Base-by-base conservation (phyloP, 1,140 invertebrate genomes). In the Sweltsa coloradensis region DNA sequence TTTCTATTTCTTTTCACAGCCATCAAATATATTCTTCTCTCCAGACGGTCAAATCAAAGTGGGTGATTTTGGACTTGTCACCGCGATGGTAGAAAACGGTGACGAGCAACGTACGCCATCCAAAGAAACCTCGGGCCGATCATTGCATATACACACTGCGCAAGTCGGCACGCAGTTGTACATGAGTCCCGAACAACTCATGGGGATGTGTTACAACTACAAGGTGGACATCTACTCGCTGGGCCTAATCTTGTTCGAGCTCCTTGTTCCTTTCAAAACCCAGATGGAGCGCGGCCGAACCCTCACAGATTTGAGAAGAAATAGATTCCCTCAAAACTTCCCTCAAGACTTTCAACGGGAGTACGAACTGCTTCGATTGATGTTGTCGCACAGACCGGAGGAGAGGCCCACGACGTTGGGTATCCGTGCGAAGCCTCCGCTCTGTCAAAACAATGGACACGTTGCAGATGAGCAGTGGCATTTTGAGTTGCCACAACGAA, bases 221-320 rank as follows among this genome's bases (percentile, higher is more conserved):
- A 97, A 97, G 71, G 91, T 97, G 25, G 95, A 98, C 61, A 96
- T 98, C 47, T 98, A 89, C 68, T 91, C 93, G 0, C 66, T 97
- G 46, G 95, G 94, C 1, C 70, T 98, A 37, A 94, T 98, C 49
- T 75, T 97, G 36, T 91, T 93, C 63, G 95, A 98, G 66, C 65
- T 98, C 34, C 69, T 95, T 16, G 79, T 82, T 47, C 84, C 90
- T 23, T 97, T 97, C 65, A 65, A 64, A 3, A 97, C 95, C 0
- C 81, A 89, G 63, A 88, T 92, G 77, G 93, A 97, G 69, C 71
- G 91, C 41, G 70, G 85, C 25, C 60, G 66, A 22, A 73, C 73
- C 14, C 60, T 89, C 6, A 68, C 71, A 29, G 63, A 72, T 43
- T 62, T 89, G 5, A 70, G 81, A 27, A 70, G 75, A 27, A 72